A percentile compares a stretch with the other conserved stretches of the same genome.
Evolutionary conservation across 2,797 vertebrate genomes (phyloP).

Genomic region (Lepilemur ruficaudatus): DNA sequence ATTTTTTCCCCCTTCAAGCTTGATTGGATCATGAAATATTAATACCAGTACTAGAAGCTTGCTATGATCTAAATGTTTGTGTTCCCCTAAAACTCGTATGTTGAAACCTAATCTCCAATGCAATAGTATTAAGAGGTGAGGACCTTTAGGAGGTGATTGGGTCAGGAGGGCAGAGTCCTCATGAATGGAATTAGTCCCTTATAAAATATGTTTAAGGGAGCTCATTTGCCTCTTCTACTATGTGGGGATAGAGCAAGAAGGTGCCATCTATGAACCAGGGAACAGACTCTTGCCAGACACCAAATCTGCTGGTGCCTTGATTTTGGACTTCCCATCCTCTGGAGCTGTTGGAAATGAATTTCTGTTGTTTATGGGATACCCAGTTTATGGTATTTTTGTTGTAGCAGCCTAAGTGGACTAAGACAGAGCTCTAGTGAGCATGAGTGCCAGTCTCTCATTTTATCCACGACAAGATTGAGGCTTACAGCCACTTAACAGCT

Average conservation of each 20-base stretch:
- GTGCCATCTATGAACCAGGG: background rate
- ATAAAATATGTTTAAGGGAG: background rate
- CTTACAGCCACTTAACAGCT: background rate
- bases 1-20: background rate
- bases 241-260: background rate
- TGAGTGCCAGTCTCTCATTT: background rate
- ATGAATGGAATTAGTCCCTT: background rate
- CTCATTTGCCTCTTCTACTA: background rate
- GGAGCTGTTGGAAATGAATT: background rate
- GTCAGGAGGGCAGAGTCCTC: background rate
- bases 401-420: background rate
- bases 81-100: background rate
- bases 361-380: background rate
- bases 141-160: background rate
- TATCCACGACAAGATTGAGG: slow-evolving; percentile 24
- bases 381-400: background rate
- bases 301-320: background rate
- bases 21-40: background rate
- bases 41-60: background rate
- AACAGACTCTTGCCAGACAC: background rate
- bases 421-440: background rate
- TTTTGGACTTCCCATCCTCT: background rate
- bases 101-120: background rate
- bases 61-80: background rate
- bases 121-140: background rate